Percentiles rank a stretch among this genome's conserved stretches.
Evolutionary conservation across 2,113 vertebrate genomes (phyloP).

Genomic region (Benthochromis sp.): DNA sequence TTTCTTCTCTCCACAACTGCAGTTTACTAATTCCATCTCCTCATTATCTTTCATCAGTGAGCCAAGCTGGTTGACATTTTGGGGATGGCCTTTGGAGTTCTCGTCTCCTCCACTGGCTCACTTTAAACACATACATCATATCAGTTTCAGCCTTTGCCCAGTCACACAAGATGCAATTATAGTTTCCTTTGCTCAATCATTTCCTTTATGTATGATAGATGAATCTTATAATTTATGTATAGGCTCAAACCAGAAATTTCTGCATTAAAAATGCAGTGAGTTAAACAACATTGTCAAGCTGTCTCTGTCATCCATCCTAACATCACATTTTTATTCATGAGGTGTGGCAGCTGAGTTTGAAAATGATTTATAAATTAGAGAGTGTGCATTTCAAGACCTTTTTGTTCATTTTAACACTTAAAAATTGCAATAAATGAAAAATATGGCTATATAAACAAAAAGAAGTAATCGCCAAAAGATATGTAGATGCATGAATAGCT

Average conservation of each 20-base stretch:
- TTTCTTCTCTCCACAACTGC: not conserved
- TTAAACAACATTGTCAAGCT: not conserved
- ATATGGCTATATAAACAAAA: not conserved
- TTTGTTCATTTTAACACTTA: not conserved
- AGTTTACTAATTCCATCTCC: not conserved
- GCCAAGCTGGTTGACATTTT: not conserved
- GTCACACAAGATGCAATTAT: not conserved
- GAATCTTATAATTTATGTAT: not conserved
- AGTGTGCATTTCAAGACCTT: not conserved
- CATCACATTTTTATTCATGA: not conserved
- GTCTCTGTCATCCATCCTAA: not conserved
- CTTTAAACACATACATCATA: not conserved
- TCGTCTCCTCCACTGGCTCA: not conserved
- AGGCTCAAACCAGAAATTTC: not conserved
- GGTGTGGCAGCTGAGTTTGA: not conserved
- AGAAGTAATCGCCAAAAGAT: not conserved
- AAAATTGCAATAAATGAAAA: not conserved
- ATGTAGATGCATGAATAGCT: not conserved
- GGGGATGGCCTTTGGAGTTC: not conserved
- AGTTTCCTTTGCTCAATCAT: not conserved
- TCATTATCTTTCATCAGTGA: not conserved
- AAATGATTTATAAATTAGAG: not conserved
- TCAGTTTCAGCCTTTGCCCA: not conserved
- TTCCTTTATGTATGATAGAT: not conserved
- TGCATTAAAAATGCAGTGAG: slow-evolving; percentile 17